A percentile compares a stretch with the other conserved stretches of the same genome.
Evolutionary conservation across 2,888 invertebrate species (phyloP).

Genomic region (Platycheirus rosarum): DNA sequence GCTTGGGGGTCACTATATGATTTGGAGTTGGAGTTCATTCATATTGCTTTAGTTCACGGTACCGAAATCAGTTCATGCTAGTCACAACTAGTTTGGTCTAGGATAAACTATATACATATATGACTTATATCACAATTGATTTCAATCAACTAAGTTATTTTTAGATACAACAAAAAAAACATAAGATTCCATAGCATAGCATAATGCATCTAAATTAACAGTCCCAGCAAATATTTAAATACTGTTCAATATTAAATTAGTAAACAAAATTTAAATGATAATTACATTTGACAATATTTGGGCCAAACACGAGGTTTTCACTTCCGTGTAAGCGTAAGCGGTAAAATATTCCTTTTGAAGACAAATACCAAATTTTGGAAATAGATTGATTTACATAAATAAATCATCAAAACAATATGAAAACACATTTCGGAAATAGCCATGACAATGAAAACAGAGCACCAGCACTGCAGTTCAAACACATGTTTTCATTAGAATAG

Average conservation of each 20-base stretch:
- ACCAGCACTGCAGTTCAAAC: neutral
- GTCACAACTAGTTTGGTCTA: too few species aligned
- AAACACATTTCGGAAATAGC: slow-evolving; percentile 58
- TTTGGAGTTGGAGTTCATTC: too few species aligned
- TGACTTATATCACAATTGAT: neutral
- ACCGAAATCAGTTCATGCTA: too few species aligned
- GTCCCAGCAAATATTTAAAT: neutral
- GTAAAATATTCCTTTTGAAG: slow-evolving; percentile 8
- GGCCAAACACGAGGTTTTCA: neutral
- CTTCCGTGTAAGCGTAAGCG: slow-evolving; percentile 19
- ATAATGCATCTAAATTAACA: neutral
- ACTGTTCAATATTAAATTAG: neutral
- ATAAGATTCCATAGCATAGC: neutral
- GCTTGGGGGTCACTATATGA: too few species aligned
- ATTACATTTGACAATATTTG: neutral
- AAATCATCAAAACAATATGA: slow-evolving; percentile 40
- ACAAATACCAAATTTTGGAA: neutral
- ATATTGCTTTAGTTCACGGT: too few species aligned
- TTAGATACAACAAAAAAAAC: neutral
- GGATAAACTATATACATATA: too few species aligned
- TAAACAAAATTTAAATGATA: neutral
- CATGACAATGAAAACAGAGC: slow-evolving; percentile 63
- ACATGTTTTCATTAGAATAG: neutral
- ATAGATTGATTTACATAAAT: slow-evolving; percentile 50
- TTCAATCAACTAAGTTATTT: neutral